Percentiles rank a stretch among this genome's conserved stretches.
These are phyloP conservation scores for Drepana falcataria DNA, from an alignment of 2,888 invertebrate genomes.

Conservation along the genomic window DNA sequence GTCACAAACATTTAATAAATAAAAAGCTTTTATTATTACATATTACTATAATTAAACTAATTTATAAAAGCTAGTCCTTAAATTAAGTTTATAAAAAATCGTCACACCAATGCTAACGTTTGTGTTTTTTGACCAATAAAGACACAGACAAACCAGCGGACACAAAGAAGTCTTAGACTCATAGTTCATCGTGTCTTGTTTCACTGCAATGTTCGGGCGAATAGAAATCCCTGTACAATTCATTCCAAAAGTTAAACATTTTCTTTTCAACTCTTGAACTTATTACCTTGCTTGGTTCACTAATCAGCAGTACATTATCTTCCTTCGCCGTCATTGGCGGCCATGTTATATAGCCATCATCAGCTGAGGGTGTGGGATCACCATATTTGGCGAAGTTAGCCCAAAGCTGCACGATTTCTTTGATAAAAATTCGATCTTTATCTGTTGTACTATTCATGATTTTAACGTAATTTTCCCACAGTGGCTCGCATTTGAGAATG, in stretches of 20 bases:
- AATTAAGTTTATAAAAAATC: no score
- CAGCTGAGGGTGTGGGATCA: slow-evolving; percentile 43
- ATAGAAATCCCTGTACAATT: slow-evolving; percentile 50
- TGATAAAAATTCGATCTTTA: slow-evolving; percentile 54
- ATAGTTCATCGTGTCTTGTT: slow-evolving; percentile 51
- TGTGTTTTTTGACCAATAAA: no score
- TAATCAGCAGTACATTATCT: slow-evolving; percentile 42
- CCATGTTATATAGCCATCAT: slow-evolving; percentile 41
- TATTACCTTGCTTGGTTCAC: slow-evolving; percentile 35
- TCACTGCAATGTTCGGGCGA: slow-evolving; percentile 30
- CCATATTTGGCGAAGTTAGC: slow-evolving; percentile 71
- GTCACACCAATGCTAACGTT: no score
- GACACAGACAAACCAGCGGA: no score
- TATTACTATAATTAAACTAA: no score
- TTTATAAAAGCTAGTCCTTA: no score
- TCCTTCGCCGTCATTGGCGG: slow-evolving; percentile 38
- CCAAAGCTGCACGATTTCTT: slow-evolving; percentile 62
- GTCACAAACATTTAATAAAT: no score
- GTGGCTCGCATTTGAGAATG: slow-evolving; percentile 63
- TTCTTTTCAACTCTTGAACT: slow-evolving; percentile 37
- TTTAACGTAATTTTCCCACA: slow-evolving; percentile 51
- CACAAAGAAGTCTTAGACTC: slow-evolving; percentile 3
- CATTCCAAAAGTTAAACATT: slow-evolving; percentile 56
- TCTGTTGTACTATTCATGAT: slow-evolving; percentile 30
- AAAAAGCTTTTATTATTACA: no score